Evolutionary conservation across 2,797 vertebrate genomes (phyloP), one percentile per base, ranked within the genome.

Genomic region (Sebastes melanostomus): DNA sequence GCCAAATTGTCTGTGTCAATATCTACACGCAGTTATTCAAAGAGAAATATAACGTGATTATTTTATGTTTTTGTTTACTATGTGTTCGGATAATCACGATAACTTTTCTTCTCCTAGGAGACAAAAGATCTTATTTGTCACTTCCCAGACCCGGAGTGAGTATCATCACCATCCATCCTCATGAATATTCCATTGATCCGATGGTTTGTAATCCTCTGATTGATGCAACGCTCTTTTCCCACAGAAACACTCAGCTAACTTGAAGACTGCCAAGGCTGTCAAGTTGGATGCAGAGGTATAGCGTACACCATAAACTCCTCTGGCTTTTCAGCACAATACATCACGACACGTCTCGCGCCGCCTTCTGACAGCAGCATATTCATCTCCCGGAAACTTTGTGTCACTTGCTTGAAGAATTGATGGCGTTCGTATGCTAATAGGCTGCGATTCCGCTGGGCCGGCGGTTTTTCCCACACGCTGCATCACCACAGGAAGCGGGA

Each of bases 121-220:
- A 99, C 95, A 99, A 98, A 95, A 96, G 96, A 91, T 93, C 96
- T 46, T 99, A 98, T 94, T 92, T 99, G 77, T 99, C 98, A 32
- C 96, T 99, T 83, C 98, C 98, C 71, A 97, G 97, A 95, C 96
- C 97, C 30, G 96, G 96, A 95, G 98, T 99, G 94, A 98, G 98
- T 97, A 86, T 87, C 69, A 66, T 52, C 22, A 12, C 42, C n/a
- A 55, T 52, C 72, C 60, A 1, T 68, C 81, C 71, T 80, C 78
- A 84, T 81, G 52, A 84, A 75, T 88, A 80, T 78, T 69, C 52
- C 38, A 66, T 2, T 22, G 29, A 76, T 80, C 72, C 73, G 46
- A 24, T 75, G 29, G 24, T 79, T 83, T 78, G 66, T 71, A 69
- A 79, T 87, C 71, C 36, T 56, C 29, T 87, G 71, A 85, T 80